Evolutionary conservation across 1,140 invertebrate species (phyloP).

Genomic region (Thaumetopoea pityocampa): DNA sequence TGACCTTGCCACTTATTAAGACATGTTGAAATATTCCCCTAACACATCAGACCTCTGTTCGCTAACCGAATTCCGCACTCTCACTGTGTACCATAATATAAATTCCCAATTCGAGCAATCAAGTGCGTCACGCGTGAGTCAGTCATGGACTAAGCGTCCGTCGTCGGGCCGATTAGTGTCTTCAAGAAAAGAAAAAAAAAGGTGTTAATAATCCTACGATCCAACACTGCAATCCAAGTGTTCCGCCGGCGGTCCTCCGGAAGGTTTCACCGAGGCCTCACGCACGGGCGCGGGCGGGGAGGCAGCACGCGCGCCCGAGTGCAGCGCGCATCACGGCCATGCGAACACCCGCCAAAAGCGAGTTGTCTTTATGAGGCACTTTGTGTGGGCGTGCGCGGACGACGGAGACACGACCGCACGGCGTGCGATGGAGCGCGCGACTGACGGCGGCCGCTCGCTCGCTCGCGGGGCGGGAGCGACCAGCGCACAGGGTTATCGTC

Average conservation of each 20-base stretch:
- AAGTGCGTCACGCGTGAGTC: constrained; percentile 70
- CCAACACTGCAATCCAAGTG: constrained; percentile 74
- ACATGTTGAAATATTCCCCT: no score
- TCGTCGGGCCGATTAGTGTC: constrained; percentile 40
- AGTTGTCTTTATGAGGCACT: constrained; percentile 32
- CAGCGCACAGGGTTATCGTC: constrained; percentile 65
- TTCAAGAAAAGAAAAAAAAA: no score
- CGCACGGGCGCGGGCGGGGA: constrained; percentile 26
- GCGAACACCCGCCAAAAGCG: constrained; percentile 68
- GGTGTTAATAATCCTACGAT: constrained; percentile 48
- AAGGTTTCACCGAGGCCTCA: constrained; percentile 55
- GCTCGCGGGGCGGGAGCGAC: constrained; percentile 56
- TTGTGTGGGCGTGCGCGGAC: constrained; percentile 17
- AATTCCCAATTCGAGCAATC: constrained; percentile 61
- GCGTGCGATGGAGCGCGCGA: constrained; percentile 51
- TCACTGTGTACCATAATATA: constrained; percentile 24
- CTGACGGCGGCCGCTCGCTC: constrained; percentile 32
- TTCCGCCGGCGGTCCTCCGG: constrained; percentile 36
- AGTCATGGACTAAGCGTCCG: constrained; percentile 67
- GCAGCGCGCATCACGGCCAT: constrained; percentile 56
- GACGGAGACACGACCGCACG: constrained; percentile 34
- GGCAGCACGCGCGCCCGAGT: constrained; percentile 52
- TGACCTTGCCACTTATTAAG: no score
- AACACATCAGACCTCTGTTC: no score
- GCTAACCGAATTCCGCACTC: not conserved